These are phyloP conservation scores for Automeris io DNA, from an alignment of 2,888 invertebrate species.

Conservation along the genomic window DNA sequence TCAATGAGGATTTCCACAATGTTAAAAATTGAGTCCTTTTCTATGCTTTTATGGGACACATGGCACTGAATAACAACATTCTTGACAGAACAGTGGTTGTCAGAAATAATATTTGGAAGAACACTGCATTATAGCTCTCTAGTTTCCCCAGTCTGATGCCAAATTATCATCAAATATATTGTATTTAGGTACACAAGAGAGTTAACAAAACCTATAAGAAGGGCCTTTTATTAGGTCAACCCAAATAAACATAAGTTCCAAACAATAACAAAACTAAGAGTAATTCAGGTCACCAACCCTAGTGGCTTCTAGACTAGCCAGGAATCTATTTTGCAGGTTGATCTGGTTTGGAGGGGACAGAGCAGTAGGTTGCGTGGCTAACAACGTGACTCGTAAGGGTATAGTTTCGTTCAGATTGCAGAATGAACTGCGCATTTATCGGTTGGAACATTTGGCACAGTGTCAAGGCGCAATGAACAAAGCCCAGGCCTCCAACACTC, in stretches of 20 bases:
- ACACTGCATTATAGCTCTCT: too few species aligned
- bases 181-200: background rate
- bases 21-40: too few species aligned
- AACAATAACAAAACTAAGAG: background rate
- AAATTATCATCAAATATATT: too few species aligned
- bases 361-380: background rate
- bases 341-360: background rate
- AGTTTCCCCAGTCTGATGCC: too few species aligned
- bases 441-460: conserved; percentile 20
- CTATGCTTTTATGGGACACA: too few species aligned
- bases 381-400: background rate
- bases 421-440: background rate
- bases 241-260: background rate
- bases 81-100: too few species aligned
- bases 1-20: too few species aligned
- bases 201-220: background rate
- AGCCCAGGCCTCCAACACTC: conserved; percentile 16
- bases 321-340: too few species aligned
- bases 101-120: too few species aligned
- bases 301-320: background rate
- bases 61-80: too few species aligned
- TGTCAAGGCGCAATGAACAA: conserved; percentile 23
- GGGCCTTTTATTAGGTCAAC: conserved; percentile 1
- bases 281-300: background rate
- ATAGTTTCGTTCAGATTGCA: background rate